phyloP scores from a whole-genome alignment of 2,797 vertebrate genomes.

The Gambelia wislizenii region DNA sequence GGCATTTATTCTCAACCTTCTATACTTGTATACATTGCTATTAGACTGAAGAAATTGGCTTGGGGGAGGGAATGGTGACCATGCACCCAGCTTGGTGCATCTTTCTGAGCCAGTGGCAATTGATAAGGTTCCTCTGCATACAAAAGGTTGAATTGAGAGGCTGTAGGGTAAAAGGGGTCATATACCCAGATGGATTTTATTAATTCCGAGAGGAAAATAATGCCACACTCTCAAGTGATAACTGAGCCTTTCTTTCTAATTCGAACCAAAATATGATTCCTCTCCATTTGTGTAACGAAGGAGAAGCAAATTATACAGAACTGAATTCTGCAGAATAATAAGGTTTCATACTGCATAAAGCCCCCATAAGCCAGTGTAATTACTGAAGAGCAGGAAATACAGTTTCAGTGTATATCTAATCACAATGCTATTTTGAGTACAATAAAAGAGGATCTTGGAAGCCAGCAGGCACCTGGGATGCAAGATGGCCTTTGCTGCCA shows the following conservation, averaged over 20 bases:
- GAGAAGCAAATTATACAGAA: constrained; percentile 86
- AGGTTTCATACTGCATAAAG: constrained; percentile 82
- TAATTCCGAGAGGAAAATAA: constrained; percentile 84
- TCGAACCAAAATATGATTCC: constrained; percentile 81
- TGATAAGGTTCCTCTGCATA: constrained; percentile 87
- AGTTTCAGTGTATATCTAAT: constrained; percentile 85
- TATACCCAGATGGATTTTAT: constrained; percentile 84
- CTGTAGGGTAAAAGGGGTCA: constrained; percentile 81
- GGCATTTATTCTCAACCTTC: constrained; percentile 60
- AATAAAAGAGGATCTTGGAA: constrained; percentile 71
- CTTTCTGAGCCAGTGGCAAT: constrained; percentile 79
- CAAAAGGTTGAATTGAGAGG: constrained; percentile 85
- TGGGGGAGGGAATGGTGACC: constrained; percentile 33
- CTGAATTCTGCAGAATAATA: constrained; percentile 84
- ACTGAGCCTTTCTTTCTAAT: constrained; percentile 83
- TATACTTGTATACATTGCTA: constrained; percentile 71
- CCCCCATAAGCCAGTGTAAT: constrained; percentile 84
- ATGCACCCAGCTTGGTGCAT: constrained; percentile 73
- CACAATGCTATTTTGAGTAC: constrained; percentile 82
- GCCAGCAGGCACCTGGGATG: constrained; percentile 63
- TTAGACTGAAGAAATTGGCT: constrained; percentile 63
- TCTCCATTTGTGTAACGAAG: constrained; percentile 79
- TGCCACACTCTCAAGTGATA: constrained; percentile 82
- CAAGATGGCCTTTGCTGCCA: constrained; percentile 59
- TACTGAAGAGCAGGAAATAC: constrained; percentile 85